A percentile compares a stretch with the other conserved stretches of the same genome.
Conservation (phyloP, 1,140 invertebrate genomes). For the Cheumatopsyche charites region DNA sequence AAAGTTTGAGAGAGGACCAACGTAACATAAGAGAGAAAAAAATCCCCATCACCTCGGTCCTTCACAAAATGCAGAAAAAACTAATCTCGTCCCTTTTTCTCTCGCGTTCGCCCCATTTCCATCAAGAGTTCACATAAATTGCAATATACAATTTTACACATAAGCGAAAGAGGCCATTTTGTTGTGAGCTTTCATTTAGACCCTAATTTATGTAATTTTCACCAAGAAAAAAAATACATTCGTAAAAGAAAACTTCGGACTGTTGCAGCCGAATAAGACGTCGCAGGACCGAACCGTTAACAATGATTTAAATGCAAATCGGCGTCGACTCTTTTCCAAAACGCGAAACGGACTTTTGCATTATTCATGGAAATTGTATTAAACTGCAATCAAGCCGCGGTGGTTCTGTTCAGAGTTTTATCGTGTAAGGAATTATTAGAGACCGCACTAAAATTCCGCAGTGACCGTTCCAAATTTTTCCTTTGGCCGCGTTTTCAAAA, state of each 20-base stretch:
- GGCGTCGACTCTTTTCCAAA: too few relatives aligned
- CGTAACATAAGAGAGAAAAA: not conserved
- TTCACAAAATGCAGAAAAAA: conserved; percentile 4
- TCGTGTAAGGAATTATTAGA: too few relatives aligned
- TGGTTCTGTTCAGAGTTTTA: too few relatives aligned
- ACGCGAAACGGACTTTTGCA: too few relatives aligned
- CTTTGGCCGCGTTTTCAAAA: too few relatives aligned
- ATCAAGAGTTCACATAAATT: conserved; percentile 33
- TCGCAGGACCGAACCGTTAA: too few relatives aligned
- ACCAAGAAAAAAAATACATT: not conserved
- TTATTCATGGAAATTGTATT: too few relatives aligned
- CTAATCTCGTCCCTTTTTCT: conserved; percentile 10
- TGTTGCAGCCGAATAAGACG: too few relatives aligned
- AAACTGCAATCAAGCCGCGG: too few relatives aligned
- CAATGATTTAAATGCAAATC: too few relatives aligned
- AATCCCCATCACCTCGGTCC: not conserved
- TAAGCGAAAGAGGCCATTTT: not conserved
- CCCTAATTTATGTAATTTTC: not conserved
- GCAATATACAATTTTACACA: conserved; percentile 31
- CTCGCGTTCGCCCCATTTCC: not conserved
- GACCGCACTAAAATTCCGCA: too few relatives aligned
- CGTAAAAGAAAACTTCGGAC: not conserved
- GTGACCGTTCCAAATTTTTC: too few relatives aligned
- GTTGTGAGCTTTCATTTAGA: conserved; percentile 7
- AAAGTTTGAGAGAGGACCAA: not conserved